Base-by-base conservation (phyloP, 2,797 vertebrate species). In the Esox masquinongy region DNA sequence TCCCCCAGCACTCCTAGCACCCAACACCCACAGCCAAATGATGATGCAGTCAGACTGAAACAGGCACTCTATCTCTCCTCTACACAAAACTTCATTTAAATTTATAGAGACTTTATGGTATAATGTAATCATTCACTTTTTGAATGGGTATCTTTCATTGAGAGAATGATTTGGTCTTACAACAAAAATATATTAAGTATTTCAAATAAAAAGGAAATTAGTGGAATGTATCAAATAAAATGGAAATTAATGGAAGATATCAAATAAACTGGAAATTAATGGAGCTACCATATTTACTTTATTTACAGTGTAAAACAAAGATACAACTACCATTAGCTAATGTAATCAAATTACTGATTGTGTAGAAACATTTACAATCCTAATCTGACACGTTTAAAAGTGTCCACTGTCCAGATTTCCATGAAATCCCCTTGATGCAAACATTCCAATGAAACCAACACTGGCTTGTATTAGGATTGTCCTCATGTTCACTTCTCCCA, bases 401-500 rank as follows among this genome's bases (percentile, higher is more conserved):
- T 85, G 82, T 89, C 86, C 86, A 88, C 83, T 74, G 82, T 80
- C 84, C 81, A 89, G 84, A 91, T 92, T 91, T 90, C 81, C 90
- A 90, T 91, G 90, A 88, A 86, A 78, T 77, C 84, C 80, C 84
- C 77, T 87, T 83, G 78, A 83, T 84, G 82, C 77, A 83, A 84
- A 78, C 90, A 91, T 88, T 88, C 85, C 91, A 91, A 87, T 91
- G 3, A 61, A 61, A 24, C 17, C 56, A 88, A 87, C 81, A 31
- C 63, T 72, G 85, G 77, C 76, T 80, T 82, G 31, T 19, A 19
- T 88, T 78, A 84, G 82, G 84, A 86, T 85, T 84, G 84, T 91
- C 89, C 87, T 91, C 90, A 84, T 91, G 90, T 88, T 92, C 90
- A 84, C 88, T 89, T 85, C 56, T 61, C 22, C 81, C 86, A 84